A percentile compares a stretch with the other conserved stretches of the same genome.
These are phyloP conservation scores for Eciton burchellii DNA, from an alignment of 1,140 invertebrate genomes.

Conservation along the genomic window DNA sequence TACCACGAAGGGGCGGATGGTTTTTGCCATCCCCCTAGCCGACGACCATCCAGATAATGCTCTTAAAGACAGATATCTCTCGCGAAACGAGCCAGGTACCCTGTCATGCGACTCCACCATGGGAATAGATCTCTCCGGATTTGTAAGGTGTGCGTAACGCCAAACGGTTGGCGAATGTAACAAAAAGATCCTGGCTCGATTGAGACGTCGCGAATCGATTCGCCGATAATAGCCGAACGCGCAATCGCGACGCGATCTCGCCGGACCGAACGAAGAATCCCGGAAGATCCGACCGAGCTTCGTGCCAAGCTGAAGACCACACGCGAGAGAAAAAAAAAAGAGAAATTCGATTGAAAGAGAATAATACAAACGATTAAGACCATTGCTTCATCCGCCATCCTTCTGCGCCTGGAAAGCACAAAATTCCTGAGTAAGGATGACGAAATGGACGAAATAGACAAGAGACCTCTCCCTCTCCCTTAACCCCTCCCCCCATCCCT, in stretches of 20 bases:
- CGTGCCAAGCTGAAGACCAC: background rate
- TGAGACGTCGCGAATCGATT: background rate
- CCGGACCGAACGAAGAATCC: background rate
- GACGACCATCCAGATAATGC: slow-evolving; percentile 83
- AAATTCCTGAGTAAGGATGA: too few species aligned
- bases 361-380: too few species aligned
- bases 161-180: background rate
- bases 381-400: too few species aligned
- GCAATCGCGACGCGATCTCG: background rate
- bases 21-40: slow-evolving; percentile 81
- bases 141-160: background rate
- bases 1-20: slow-evolving; percentile 83
- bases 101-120: slow-evolving; percentile 17
- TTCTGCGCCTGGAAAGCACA: too few species aligned
- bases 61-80: slow-evolving; percentile 85
- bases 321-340: background rate
- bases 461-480: too few species aligned
- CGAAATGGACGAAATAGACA: too few species aligned
- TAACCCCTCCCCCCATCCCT: too few species aligned
- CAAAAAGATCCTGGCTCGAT: background rate
- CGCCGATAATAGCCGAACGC: background rate
- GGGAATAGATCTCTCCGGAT: slow-evolving; percentile 31
- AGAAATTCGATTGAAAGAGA: background rate
- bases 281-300: background rate
- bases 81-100: slow-evolving; percentile 79